Conservation (phyloP, 2,113 vertebrate genomes). For the Calypte anna region DNA sequence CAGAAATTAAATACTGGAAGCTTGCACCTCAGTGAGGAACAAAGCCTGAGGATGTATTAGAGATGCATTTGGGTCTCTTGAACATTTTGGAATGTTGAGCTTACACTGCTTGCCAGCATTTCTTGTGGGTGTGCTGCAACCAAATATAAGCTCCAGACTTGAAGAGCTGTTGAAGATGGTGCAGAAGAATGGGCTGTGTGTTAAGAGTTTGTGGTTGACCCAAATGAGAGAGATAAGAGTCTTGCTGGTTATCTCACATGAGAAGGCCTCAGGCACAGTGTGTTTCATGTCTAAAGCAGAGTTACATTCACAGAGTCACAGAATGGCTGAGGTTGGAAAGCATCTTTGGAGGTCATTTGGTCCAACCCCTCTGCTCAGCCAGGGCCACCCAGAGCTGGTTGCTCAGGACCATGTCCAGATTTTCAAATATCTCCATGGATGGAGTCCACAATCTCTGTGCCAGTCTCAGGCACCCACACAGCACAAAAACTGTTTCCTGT, state of each 20-base stretch:
- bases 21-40: background rate
- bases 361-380: background rate
- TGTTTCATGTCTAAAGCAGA: rapidly evolving
- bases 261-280: too few relatives aligned
- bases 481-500: background rate
- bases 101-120: background rate
- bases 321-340: background rate
- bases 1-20: background rate
- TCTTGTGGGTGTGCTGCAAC: background rate
- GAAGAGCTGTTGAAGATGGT: background rate
- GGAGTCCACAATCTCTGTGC: background rate
- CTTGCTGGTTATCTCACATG: background rate
- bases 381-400: background rate
- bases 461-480: background rate
- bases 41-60: background rate
- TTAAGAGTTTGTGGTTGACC: background rate
- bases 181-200: background rate
- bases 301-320: background rate
- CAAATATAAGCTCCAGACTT: background rate
- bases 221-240: too few relatives aligned
- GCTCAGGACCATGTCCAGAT: background rate
- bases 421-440: background rate
- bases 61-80: background rate
- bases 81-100: background rate
- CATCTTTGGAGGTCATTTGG: background rate